Conservation (phyloP, 2,888 invertebrate species). For the Oscheius onirici region DNA sequence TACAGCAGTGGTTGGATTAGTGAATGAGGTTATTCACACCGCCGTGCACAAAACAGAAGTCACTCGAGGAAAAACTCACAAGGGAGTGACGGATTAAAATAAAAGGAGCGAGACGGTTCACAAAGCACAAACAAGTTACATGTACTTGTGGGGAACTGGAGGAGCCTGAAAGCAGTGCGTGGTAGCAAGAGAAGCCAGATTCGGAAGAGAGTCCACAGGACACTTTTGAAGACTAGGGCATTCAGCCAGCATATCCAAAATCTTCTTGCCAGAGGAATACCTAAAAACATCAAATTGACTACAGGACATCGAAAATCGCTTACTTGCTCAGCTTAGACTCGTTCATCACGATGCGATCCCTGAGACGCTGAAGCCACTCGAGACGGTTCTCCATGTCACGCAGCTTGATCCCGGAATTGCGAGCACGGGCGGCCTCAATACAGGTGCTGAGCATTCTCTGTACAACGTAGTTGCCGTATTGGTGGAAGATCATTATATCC, state of each 20-base stretch:
- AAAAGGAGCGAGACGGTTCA: neutral
- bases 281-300: conserved; percentile 6
- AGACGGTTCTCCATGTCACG: conserved; percentile 29
- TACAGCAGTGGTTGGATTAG: conserved; percentile 17
- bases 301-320: neutral
- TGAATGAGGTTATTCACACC: conserved; percentile 28
- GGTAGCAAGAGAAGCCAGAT: neutral
- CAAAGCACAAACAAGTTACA: neutral
- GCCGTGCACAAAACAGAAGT: conserved; percentile 7
- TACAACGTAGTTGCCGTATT: conserved; percentile 69
- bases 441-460: conserved; percentile 65
- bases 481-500: conserved; percentile 68
- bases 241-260: conserved; percentile 21
- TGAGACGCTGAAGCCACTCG: conserved; percentile 16
- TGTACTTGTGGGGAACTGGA: neutral
- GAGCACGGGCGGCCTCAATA: conserved; percentile 34
- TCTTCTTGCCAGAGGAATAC: conserved; percentile 38
- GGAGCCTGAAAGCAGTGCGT: neutral
- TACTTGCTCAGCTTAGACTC: conserved; percentile 21
- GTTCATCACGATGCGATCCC: conserved; percentile 13
- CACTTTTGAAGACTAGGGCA: neutral
- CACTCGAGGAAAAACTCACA: conserved; percentile 8
- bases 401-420: conserved; percentile 25
- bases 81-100: conserved; percentile 8
- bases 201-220: conserved; percentile 2